These are phyloP conservation scores for Forbesichthys papilliferus DNA, from an alignment of 2,113 vertebrate species.

Conservation along the genomic window DNA sequence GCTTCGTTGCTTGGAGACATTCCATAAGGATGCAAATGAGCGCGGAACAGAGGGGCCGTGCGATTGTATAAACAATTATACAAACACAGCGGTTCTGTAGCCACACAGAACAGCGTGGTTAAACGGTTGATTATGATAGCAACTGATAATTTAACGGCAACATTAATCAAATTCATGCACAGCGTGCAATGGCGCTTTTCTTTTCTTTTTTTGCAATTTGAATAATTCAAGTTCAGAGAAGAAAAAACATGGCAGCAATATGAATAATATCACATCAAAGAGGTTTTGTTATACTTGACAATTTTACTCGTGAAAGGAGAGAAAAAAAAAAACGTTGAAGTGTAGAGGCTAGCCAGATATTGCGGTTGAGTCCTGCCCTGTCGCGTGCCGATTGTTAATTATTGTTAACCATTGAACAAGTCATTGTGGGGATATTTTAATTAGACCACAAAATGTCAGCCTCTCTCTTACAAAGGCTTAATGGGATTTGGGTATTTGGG, in stretches of 20 bases:
- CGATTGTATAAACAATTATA: constrained; percentile 64
- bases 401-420: constrained; percentile 70
- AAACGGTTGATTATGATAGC: constrained; percentile 72
- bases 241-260: constrained; percentile 55
- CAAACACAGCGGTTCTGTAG: constrained; percentile 50
- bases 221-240: constrained; percentile 68
- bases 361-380: constrained; percentile 47
- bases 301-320: constrained; percentile 49
- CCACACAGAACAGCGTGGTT: constrained; percentile 57
- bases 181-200: constrained; percentile 64
- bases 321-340: constrained; percentile 36
- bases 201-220: constrained; percentile 45
- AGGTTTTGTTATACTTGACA: constrained; percentile 24
- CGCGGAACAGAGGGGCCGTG: constrained; percentile 47
- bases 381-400: constrained; percentile 70
- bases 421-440: constrained; percentile 73
- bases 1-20: constrained; percentile 71
- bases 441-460: constrained; percentile 80
- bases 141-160: constrained; percentile 71
- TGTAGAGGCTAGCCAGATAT: constrained; percentile 35
- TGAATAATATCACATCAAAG: constrained; percentile 50
- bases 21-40: constrained; percentile 72
- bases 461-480: constrained; percentile 72
- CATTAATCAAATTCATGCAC: constrained; percentile 72
- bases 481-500: constrained; percentile 76